phyloP scores from a whole-genome alignment of 2,888 invertebrate species.

The Nomada hirtipes region DNA sequence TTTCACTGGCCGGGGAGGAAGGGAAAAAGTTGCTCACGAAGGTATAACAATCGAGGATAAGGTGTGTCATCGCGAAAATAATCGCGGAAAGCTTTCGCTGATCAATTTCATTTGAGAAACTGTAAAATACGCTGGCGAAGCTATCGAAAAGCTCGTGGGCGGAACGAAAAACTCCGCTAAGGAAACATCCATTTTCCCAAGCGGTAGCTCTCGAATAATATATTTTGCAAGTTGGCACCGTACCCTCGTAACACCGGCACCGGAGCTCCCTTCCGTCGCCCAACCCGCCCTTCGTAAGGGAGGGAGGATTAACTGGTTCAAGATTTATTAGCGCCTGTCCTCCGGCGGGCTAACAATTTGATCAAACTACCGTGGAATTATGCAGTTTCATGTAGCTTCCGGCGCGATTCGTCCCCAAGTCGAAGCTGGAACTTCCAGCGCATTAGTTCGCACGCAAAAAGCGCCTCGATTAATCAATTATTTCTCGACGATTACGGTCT shows the following conservation, averaged over 20 bases:
- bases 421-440: constrained; percentile 26
- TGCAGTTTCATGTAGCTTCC: constrained; percentile 58
- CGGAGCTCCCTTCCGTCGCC: background rate
- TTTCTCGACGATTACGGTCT: background rate
- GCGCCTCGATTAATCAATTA: constrained; percentile 31
- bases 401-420: constrained; percentile 38
- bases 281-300: constrained; percentile 8
- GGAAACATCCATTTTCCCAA: constrained; percentile 48
- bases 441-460: constrained; percentile 19
- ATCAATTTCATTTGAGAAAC: background rate
- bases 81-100: constrained; percentile 13
- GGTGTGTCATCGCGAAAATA: constrained; percentile 12
- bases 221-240: constrained; percentile 62
- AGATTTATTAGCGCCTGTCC: constrained; percentile 66
- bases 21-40: background rate
- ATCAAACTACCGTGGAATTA: constrained; percentile 64
- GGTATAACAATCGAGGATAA: background rate
- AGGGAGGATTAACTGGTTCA: constrained; percentile 66
- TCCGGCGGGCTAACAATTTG: constrained; percentile 67
- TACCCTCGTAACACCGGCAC: constrained; percentile 45
- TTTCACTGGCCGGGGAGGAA: background rate
- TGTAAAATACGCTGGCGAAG: background rate
- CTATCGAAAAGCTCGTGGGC: constrained; percentile 8
- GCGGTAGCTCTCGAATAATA: constrained; percentile 59
- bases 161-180: constrained; percentile 25